These are phyloP conservation scores for Dromius quadrimaculatus DNA, from an alignment of 2,888 invertebrate species.

Conservation along the genomic window DNA sequence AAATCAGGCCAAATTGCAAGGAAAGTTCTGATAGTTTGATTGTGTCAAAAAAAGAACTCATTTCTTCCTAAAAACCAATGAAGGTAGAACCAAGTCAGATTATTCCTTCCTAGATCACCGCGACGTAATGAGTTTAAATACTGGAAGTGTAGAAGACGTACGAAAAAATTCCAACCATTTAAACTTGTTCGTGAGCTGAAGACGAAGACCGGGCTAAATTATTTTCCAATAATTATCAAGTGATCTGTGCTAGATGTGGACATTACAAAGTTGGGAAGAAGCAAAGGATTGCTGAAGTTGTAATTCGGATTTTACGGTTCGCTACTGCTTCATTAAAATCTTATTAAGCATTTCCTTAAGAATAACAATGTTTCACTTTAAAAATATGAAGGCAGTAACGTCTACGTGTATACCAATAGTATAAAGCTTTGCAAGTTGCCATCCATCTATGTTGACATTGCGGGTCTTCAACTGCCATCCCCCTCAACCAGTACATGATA, in stretches of 20 bases:
- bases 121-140: conserved; percentile 3
- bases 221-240: conserved; percentile 36
- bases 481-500: too few relatives aligned
- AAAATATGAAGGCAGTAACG: too few relatives aligned
- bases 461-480: too few relatives aligned
- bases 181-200: conserved; percentile 13
- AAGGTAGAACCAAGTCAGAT: too few relatives aligned
- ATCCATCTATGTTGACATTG: too few relatives aligned
- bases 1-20: too few relatives aligned
- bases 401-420: too few relatives aligned
- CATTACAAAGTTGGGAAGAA: not conserved
- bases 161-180: conserved; percentile 19
- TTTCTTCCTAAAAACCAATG: too few relatives aligned
- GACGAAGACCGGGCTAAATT: conserved; percentile 29
- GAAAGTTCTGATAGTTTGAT: too few relatives aligned
- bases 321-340: conserved; percentile 18
- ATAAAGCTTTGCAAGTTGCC: too few relatives aligned
- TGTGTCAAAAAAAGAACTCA: too few relatives aligned
- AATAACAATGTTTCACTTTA: too few relatives aligned
- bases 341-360: conserved; percentile 18
- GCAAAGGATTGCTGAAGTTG: conserved; percentile 13
- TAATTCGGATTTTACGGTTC: conserved; percentile 14
- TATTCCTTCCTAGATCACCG: conserved; percentile 6
- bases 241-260: conserved; percentile 25
- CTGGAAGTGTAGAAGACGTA: conserved; percentile 16